Evolutionary conservation across 2,113 vertebrate species (phyloP).

Genomic region (Gnathonemus echidnorhynchus): DNA sequence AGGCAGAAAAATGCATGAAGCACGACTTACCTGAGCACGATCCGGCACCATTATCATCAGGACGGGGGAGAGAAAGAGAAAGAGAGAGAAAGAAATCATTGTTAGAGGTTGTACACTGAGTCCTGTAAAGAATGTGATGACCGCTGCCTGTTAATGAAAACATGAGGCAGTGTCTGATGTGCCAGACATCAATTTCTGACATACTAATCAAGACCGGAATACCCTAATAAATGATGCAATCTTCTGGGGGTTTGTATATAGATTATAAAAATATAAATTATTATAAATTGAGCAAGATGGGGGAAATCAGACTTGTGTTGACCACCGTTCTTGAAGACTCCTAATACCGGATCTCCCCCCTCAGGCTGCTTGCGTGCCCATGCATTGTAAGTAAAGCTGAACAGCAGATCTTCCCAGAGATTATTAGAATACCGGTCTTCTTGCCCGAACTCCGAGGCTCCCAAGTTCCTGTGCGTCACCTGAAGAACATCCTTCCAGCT

Average conservation of each 20-base stretch:
- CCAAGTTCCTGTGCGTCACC: not conserved
- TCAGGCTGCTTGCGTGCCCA: not conserved
- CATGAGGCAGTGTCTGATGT: not conserved
- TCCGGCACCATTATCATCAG: not conserved
- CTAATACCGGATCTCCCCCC: not conserved
- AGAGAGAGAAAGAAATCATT: constrained; percentile 6
- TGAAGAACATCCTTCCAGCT: not conserved
- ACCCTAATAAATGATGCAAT: not conserved
- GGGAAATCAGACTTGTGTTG: not conserved
- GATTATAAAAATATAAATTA: not conserved
- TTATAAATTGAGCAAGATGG: not conserved
- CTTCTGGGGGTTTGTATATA: not conserved
- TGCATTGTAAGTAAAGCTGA: not conserved
- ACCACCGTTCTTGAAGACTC: not conserved
- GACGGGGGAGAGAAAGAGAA: not conserved
- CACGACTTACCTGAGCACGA: constrained; percentile 28
- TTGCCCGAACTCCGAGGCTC: not conserved
- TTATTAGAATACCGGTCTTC: not conserved
- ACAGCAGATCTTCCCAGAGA: not conserved
- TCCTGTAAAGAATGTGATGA: not conserved
- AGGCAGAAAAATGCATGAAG: not conserved
- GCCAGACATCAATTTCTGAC: not conserved
- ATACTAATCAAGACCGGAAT: not conserved
- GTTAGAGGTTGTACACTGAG: not conserved
- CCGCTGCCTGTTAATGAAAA: not conserved